Evolutionary conservation across 2,888 invertebrate genomes (phyloP).

Genomic region (Atrina japonica): DNA sequence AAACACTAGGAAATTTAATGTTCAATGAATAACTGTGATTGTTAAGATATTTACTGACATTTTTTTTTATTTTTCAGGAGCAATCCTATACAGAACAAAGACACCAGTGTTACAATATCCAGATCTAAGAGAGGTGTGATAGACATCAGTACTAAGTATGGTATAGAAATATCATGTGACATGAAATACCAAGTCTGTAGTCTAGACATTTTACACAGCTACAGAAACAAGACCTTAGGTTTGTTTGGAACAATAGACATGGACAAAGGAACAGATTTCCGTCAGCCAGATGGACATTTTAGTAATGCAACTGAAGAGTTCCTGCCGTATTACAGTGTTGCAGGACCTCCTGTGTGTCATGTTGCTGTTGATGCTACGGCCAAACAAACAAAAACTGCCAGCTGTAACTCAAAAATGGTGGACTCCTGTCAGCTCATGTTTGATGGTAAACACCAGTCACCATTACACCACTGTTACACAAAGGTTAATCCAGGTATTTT

Average conservation of each 20-base stretch:
- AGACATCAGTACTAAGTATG: slow-evolving; percentile 20
- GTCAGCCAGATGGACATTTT: slow-evolving; percentile 39
- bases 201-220: slow-evolving; percentile 1
- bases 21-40: too few species aligned
- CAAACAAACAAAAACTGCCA: too few species aligned
- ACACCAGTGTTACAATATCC: neutral
- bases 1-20: too few species aligned
- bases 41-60: too few species aligned
- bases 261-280: slow-evolving; percentile 51
- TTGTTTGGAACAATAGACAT: slow-evolving; percentile 58
- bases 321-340: slow-evolving; percentile 10
- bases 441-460: too few species aligned
- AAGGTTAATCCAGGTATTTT: too few species aligned
- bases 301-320: slow-evolving; percentile 1
- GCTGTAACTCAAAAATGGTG: slow-evolving; percentile 11
- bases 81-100: neutral
- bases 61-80: neutral
- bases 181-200: neutral
- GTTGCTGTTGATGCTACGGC: too few species aligned
- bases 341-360: slow-evolving; percentile 5
- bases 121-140: slow-evolving; percentile 4
- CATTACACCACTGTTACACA: too few species aligned
- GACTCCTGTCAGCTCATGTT: neutral
- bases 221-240: slow-evolving; percentile 50
- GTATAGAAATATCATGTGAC: slow-evolving; percentile 24